Evolutionary conservation across 1,140 invertebrate species (phyloP).

Genomic region (Apis laboriosa): DNA sequence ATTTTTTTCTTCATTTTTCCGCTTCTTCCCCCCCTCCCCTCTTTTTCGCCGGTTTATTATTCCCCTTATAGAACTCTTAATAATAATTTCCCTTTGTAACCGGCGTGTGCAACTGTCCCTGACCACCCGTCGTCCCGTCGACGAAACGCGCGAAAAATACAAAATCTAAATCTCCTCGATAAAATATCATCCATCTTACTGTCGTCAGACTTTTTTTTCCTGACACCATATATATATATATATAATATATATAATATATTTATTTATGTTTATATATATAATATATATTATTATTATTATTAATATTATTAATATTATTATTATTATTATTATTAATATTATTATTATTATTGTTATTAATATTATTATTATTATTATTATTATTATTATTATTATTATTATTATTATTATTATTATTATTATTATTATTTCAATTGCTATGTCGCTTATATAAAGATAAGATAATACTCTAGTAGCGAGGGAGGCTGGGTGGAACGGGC

Average conservation of each 20-base stretch:
- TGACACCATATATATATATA: conserved; percentile 49
- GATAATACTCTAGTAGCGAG: conserved; percentile 76
- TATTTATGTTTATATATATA: conserved; percentile 64
- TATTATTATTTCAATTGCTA: conserved; percentile 74
- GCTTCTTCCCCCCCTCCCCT: background rate
- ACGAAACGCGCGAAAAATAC: conserved; percentile 73
- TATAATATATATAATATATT: conserved; percentile 63
- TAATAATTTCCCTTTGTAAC: conserved; percentile 16
- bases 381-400: too few relatives aligned
- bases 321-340: conserved; percentile 22
- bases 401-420: conserved; percentile 55
- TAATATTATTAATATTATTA: conserved; percentile 54
- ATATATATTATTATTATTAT: conserved; percentile 63
- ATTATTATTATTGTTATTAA: conserved; percentile 46
- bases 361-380: background rate
- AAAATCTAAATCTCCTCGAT: conserved; percentile 77
- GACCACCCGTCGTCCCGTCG: conserved; percentile 67
- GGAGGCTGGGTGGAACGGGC: conserved; percentile 73
- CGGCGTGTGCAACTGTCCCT: conserved; percentile 39
- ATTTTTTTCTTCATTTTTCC: background rate
- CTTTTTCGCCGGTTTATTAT: background rate
- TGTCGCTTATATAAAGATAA: conserved; percentile 77
- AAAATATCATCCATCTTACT: conserved; percentile 71
- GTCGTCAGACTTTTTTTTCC: conserved; percentile 44
- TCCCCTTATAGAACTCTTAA: conserved; percentile 35